These are phyloP conservation scores for Philypnodon macrostomus DNA, from an alignment of 2,797 vertebrate genomes.

Conservation along the genomic window DNA sequence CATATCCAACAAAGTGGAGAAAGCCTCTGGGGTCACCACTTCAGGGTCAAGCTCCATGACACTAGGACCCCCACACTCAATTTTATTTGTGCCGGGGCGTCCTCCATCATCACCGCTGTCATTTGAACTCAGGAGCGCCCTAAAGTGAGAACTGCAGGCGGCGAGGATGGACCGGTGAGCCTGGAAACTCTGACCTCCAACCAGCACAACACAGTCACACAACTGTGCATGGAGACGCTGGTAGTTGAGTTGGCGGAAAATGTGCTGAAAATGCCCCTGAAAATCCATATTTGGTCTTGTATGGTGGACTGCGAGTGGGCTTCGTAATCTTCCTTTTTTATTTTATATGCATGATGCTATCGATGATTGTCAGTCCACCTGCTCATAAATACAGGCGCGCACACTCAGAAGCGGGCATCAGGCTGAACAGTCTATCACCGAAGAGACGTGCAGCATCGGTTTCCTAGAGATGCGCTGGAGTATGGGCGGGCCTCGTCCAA, in stretches of 20 bases:
- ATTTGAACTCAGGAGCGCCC: conserved; percentile 85
- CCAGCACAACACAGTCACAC: conserved; percentile 92
- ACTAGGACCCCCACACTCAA: conserved; percentile 16
- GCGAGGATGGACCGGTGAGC: conserved; percentile 93
- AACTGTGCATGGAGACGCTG: conserved; percentile 92
- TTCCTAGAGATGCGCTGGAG: conserved; percentile 50
- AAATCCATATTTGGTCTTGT: conserved; percentile 85
- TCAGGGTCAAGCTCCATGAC: conserved; percentile 67
- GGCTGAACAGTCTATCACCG: conserved; percentile 7
- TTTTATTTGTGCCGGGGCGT: conserved; percentile 13
- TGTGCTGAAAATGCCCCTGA: conserved; percentile 91
- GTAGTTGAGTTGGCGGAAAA: conserved; percentile 95
- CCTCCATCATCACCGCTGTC: conserved; percentile 47
- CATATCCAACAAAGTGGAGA: conserved; percentile 93
- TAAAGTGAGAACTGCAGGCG: conserved; percentile 95
- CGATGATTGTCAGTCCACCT: background rate
- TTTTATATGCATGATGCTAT: background rate
- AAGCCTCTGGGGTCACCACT: conserved; percentile 95
- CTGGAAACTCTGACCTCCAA: conserved; percentile 90
- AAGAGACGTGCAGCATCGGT: background rate
- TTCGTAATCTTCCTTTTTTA: background rate
- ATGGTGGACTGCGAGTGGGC: background rate
- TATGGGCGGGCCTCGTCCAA: conserved; percentile 46
- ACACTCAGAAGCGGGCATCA: background rate
- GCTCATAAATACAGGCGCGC: background rate